A percentile compares a stretch with the other conserved stretches of the same genome.
These are phyloP conservation scores for Eulemur mongoz DNA, from an alignment of 2,797 vertebrate species.

Conservation along the genomic window DNA sequence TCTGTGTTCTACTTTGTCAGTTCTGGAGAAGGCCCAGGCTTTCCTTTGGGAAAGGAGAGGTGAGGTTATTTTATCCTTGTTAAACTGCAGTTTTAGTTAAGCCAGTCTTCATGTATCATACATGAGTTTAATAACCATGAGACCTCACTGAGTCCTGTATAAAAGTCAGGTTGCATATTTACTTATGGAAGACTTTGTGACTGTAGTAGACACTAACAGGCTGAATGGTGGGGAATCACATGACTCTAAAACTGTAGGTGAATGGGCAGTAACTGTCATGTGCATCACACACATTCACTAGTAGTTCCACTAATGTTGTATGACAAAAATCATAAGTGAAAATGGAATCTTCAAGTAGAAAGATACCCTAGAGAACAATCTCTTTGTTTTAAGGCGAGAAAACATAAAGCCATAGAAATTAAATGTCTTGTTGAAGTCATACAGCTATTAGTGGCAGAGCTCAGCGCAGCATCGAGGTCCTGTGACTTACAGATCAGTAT, in stretches of 20 bases:
- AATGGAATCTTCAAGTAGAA: neutral
- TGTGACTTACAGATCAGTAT: neutral
- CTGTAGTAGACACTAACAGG: neutral
- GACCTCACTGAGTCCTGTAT: neutral
- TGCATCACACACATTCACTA: neutral
- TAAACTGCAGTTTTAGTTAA: neutral
- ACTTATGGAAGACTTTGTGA: neutral
- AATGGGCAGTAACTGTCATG: neutral
- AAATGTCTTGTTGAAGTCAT: neutral
- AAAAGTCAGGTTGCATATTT: neutral
- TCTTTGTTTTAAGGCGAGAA: neutral
- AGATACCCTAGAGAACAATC: neutral
- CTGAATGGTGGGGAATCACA: neutral
- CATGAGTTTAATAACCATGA: neutral
- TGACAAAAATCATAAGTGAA: constrained; percentile 18
- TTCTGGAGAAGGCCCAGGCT: neutral
- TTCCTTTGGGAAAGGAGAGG: neutral
- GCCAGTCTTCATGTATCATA: neutral
- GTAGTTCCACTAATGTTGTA: neutral
- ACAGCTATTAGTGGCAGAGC: neutral
- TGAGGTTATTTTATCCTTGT: neutral
- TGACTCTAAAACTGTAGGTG: neutral
- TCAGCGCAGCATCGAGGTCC: neutral
- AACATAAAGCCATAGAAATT: neutral
- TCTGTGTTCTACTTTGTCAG: neutral